A percentile compares a stretch with the other conserved stretches of the same genome.
These are phyloP conservation scores for Hyperoplus immaculatus DNA, from an alignment of 2,797 vertebrate species.

Conservation along the genomic window DNA sequence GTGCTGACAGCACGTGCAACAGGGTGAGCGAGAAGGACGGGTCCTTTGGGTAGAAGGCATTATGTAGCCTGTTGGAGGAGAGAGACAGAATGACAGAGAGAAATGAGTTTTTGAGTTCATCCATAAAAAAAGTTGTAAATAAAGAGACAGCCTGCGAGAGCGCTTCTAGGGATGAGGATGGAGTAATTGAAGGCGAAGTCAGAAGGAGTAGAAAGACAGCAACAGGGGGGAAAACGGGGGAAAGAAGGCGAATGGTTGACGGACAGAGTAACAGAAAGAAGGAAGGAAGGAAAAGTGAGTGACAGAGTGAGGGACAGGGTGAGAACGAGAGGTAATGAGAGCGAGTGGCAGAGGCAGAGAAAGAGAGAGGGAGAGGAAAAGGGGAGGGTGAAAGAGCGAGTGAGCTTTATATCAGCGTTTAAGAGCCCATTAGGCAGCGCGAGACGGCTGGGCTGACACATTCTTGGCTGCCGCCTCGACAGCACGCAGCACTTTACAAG, in stretches of 20 bases:
- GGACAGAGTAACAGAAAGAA: slow-evolving; percentile 53
- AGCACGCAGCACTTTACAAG: slow-evolving; percentile 85
- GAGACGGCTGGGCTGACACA: slow-evolving; percentile 85
- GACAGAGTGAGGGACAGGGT: slow-evolving; percentile 77
- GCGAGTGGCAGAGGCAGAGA: slow-evolving; percentile 69
- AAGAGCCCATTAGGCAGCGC: slow-evolving; percentile 84
- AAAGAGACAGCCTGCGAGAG: slow-evolving; percentile 50
- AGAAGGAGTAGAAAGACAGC: slow-evolving; percentile 36
- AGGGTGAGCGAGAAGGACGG: slow-evolving; percentile 87
- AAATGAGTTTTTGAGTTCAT: slow-evolving; percentile 49
- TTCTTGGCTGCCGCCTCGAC: slow-evolving; percentile 83
- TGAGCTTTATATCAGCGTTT: slow-evolving; percentile 85
- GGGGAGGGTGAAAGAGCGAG: slow-evolving; percentile 79
- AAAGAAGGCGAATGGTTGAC: slow-evolving; percentile 55
- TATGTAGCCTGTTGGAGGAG: slow-evolving; percentile 82
- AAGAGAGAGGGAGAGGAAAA: slow-evolving; percentile 60
- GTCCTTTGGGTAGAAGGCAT: slow-evolving; percentile 83
- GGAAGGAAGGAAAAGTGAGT: slow-evolving; percentile 76
- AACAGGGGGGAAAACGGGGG: slow-evolving; percentile 19
- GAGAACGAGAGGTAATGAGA: slow-evolving; percentile 80
- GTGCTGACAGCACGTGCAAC: slow-evolving; percentile 87
- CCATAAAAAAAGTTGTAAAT: slow-evolving; percentile 63
- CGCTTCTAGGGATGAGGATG: slow-evolving; percentile 42
- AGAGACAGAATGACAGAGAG: slow-evolving; percentile 17
- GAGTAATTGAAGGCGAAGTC: slow-evolving; percentile 62